Evolutionary conservation across 2,113 vertebrate species (phyloP), one percentile per base, ranked within the genome.

Genomic region (Suncus etruscus): DNA sequence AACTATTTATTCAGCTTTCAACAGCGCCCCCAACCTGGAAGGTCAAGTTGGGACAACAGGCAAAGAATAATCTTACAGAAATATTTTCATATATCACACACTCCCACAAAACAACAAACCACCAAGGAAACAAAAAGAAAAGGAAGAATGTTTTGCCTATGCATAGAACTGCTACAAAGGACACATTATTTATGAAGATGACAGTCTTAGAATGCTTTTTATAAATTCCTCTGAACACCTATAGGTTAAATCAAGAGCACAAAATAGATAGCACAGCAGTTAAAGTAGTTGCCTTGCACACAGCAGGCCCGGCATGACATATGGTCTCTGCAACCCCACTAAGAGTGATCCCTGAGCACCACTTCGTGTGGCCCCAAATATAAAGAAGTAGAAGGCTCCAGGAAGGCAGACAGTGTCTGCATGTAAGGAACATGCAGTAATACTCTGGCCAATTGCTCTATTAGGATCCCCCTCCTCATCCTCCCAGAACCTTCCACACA

Each of bases 181-280:
- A 54, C 65, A 80, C 80, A 93, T 83, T 91, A 83, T 6, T 95
- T 81, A 91, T 22, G 58, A 78, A 91, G 18, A 72, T 32, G 77
- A 84, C 82, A 90, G 78, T 47, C 15, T 22, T 79, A 11, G 27
- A 87, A 22, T 45, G 20, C 9, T 20, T 22, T 47, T 45, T 24
- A 22, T 45, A 83, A 92, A 47, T 11, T 32, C 24, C 29, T 72
- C 63, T 31, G 86, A 69, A 45, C n/a, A 45, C 32, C 31, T 22
- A n/a, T 22, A 61, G 82, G 16, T 87, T 32, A 8, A 92, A 54
- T 63, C 47, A 87, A 95, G 66, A 89, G 25, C 10, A 50, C 50
- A 92, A 25, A 27, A 15, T 7, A 25, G 9, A 15, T 4, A 58
- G 54, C 16, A 14, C 12, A 58, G 54, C 16, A 18, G 6, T 14